Percentiles rank a stretch among this genome's conserved stretches.
Conservation (phyloP, 37 sponge, comb jelly and placozoan species). For the Agelas oroides region DNA sequence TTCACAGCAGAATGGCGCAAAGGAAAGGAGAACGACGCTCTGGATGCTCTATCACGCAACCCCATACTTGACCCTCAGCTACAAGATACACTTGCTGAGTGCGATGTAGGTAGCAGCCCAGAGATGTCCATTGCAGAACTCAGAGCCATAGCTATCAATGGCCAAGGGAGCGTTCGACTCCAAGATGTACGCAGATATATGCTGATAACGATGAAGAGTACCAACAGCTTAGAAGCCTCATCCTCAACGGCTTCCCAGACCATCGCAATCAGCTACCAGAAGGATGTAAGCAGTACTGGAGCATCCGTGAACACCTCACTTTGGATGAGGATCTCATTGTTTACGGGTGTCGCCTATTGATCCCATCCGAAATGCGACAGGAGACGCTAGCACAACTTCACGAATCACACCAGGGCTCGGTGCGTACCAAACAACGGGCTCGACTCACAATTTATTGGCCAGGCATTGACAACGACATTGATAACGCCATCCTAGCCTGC, state of each 20-base stretch:
- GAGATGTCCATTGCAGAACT: constrained; percentile 9
- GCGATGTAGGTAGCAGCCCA: background rate
- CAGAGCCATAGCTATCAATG: background rate
- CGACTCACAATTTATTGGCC: no score
- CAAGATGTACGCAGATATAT: constrained; percentile 24
- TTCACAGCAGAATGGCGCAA: constrained; percentile 50
- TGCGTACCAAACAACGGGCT: no score
- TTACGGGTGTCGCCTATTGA: constrained; percentile 29
- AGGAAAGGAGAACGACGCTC: constrained; percentile 31
- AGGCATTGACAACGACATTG: no score
- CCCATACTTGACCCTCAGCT: constrained; percentile 1
- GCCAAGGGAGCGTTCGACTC: background rate
- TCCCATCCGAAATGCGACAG: constrained; percentile 15
- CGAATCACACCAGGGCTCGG: no score
- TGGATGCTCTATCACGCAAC: constrained; percentile 41
- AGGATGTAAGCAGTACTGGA: constrained; percentile 22
- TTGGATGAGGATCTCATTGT: constrained; percentile 46
- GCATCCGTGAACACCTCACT: constrained; percentile 9
- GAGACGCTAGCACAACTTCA: background rate
- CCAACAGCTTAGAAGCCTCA: constrained; percentile 20
- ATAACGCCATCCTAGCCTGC: constrained; percentile 13
- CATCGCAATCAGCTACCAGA: background rate
- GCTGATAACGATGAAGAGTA: constrained; percentile 38
- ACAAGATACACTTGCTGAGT: constrained; percentile 22
- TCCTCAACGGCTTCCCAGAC: constrained; percentile 39